Base-by-base conservation (phyloP, 2,888 invertebrate species). In the Cephus pulcher region DNA sequence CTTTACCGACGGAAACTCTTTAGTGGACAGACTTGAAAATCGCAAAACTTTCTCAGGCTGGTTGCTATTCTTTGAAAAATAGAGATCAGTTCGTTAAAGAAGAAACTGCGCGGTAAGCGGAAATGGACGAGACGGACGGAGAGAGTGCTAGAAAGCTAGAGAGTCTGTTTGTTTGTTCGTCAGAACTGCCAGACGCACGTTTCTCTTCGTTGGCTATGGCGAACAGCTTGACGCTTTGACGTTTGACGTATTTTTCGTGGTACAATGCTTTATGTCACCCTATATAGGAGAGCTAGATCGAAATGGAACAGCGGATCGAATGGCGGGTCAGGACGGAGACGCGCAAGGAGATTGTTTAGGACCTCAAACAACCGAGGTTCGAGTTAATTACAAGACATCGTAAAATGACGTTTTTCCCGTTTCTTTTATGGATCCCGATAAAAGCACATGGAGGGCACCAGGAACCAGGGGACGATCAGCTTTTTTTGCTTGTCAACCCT, bases 321-420 rank as follows among this genome's bases (percentile, higher is more conserved):
- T 23, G 56, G 1, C 56, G 56, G 40, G 15, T 56, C 56, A 23
- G 23, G 56, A 6, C 56, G 9, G 15, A 12, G 71, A 69, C 74
- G 69, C 40, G 74, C 68, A 23, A 34, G 35, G 33, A 70, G 76
- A 73, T 76, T 78, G 75, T 78, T 76, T 76, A 78, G 75, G 78
- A 76, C 75, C 34, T 71, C 73, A 78, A 78, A 76, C 78, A 78
- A 73, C 75, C 33, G 12, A 12, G n/a, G 40, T 34, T 30, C 37
- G 78, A 71, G 73, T 78, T 76, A 78, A 78, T 78, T 78, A 30
- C 75, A 37, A 34, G 56, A 69, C 40, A 35, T 78, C 78, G 78
- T 76, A 78, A 78, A 76, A 76, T 15, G 30, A 15, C 35, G 12
- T 71, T 71, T 56, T 56, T 56, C 56, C 23, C 56, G 23, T 56